Base-by-base conservation (phyloP, 1,140 invertebrate species). In the Monomorium pharaonis region DNA sequence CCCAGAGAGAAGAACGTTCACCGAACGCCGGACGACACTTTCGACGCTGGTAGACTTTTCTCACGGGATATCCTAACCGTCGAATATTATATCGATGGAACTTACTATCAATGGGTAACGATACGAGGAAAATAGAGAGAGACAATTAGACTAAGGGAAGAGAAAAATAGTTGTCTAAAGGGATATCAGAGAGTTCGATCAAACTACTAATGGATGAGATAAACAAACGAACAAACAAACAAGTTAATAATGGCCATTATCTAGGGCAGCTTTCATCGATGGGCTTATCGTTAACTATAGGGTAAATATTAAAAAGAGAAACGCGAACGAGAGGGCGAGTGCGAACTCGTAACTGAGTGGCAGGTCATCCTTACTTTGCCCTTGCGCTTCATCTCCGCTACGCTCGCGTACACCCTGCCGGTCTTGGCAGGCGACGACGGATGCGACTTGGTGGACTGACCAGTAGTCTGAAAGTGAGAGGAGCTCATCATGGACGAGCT, bases 311-410 rank as follows among this genome's bases (percentile, higher is more conserved):
- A 83, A 56, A 49, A n/a, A 70, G 14, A 80, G 27, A 51, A 63
- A 83, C 42, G 78, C 69, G 83, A 85, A 56, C 70, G 49, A 83
- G n/a, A 24, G 49, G 37, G 44, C 27, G 62, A 54, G 24, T 24
- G 74, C 76, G 76, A 78, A 42, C 78, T 83, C 67, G 78, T 74
- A 74, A 83, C 78, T 83, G 51, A 72, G 78, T 56, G 49, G 49
- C 67, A 33, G 21, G 30, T 65, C 87, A 69, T 91, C 90, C 95
- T 96, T 96, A 97, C 97, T 96, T 97, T 98, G 90, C 96, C 96
- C 94, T 97, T 96, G 88, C 96, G 96, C 95, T 99, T 99, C 98
- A 99, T 99, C 94, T 99, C 98, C 0, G 98, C 98, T 67, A 99
- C 98, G 94, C 98, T 99, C 60, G 98, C 98, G 95, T 99, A 99